Base-by-base conservation (phyloP, 2,888 invertebrate species). In the Xestia xanthographa region DNA sequence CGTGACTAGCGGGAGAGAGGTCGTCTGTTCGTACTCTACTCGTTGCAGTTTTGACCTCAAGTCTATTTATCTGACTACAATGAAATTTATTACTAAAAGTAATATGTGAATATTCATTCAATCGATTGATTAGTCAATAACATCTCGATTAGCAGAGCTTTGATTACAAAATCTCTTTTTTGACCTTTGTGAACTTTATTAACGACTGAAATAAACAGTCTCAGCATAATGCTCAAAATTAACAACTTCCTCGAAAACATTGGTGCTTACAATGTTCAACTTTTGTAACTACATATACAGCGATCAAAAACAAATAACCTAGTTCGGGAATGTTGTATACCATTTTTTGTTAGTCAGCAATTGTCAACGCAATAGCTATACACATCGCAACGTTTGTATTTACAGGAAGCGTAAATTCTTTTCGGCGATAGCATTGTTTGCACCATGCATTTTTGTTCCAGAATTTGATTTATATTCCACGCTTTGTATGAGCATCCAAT, bases 381-480 rank as follows among this genome's bases (percentile, higher is more conserved):
- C 86, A 74, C 74, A 79, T 76, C 76, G 34, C 34, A 34, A 34
- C 34, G 85, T 82, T 90, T 87, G 85, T 86, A 89, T 90, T 89
- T 86, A 83, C 83, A 73, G 85, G 81, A 89, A 86, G 84, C 79
- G 79, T 74, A 86, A 84, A 83, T 86, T 85, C 78, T 88, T 86
- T 87, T 74, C 71, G 56, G 60, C 66, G 79, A 87, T 87, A 88
- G 85, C 86, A 88, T 90, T 88, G 87, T 88, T 89, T 78, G 78
- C 56, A 81, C 66, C 83, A 80, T 86, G 77, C 82, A 86, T 87
- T 90, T 88, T 87, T 83, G 81, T 80, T 84, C 73, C 71, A 72
- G 73, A 85, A 83, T 86, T 83, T 90, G 87, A 90, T 90, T 90
- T 87, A 88, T 87, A 87, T 79, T 81, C 72, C 74, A 68, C 65